Conservation (phyloP, 2,113 vertebrate species). For the Balaenoptera acutorostrata region DNA sequence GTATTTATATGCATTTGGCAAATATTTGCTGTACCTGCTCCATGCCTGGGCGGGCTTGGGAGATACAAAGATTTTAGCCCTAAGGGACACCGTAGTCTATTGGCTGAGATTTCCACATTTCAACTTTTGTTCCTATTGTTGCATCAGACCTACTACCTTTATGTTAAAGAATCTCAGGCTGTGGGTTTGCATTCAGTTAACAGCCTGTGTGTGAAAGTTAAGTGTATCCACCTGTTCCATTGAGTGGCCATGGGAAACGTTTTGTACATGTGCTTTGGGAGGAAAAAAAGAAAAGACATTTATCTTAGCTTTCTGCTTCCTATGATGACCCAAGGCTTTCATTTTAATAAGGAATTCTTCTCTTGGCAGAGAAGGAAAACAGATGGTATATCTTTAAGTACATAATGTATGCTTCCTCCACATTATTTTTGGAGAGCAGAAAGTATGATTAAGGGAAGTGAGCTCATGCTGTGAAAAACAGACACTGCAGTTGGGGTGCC, state of each 20-base stretch:
- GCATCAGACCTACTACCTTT: neutral
- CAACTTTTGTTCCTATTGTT: neutral
- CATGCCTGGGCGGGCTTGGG: neutral
- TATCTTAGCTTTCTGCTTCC: slow-evolving; percentile 41
- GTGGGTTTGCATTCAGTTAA: neutral
- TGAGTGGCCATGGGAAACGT: neutral
- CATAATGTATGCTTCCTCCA: slow-evolving; percentile 49
- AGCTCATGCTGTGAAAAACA: slow-evolving; percentile 59
- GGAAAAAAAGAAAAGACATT: neutral
- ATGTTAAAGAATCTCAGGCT: neutral
- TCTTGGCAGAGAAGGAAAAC: slow-evolving; percentile 61
- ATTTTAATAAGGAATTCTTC: slow-evolving; percentile 55
- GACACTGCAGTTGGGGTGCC: slow-evolving; percentile 3
- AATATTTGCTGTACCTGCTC: neutral
- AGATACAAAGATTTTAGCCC: neutral
- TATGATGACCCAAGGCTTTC: slow-evolving; percentile 61
- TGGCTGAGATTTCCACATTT: neutral
- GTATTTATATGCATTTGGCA: neutral
- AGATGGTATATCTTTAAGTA: slow-evolving; percentile 44
- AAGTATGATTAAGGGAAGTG: slow-evolving; percentile 68
- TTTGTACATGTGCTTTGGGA: slow-evolving; percentile 3
- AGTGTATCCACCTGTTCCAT: slow-evolving; percentile 54
- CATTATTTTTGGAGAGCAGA: slow-evolving; percentile 50
- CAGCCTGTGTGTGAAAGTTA: slow-evolving; percentile 35
- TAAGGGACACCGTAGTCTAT: neutral